phyloP scores from a whole-genome alignment of 2,113 vertebrate species.

The Pomatorhinus ruficollis region DNA sequence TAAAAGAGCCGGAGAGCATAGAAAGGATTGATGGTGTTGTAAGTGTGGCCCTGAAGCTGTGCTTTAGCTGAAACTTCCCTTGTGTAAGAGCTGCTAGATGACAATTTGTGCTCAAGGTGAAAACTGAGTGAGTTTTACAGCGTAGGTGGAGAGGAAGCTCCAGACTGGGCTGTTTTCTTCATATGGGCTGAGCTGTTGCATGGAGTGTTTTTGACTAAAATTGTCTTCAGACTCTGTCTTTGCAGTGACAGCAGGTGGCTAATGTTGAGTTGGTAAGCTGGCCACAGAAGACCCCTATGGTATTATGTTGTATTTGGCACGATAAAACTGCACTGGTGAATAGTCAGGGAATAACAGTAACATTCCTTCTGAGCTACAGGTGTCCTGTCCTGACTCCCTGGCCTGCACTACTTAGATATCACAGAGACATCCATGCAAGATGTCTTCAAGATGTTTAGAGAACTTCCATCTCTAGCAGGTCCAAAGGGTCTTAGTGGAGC shows the following conservation, averaged over 20 bases:
- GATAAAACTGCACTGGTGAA: background rate
- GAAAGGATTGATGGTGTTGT: background rate
- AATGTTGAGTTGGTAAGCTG: background rate
- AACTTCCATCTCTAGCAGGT: background rate
- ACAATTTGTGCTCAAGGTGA: background rate
- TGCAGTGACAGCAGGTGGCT: background rate
- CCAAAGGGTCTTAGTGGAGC: background rate
- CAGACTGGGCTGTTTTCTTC: background rate
- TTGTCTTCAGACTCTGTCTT: background rate
- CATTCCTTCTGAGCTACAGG: background rate
- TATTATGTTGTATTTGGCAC: background rate
- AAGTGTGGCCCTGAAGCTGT: background rate
- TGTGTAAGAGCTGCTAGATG: background rate
- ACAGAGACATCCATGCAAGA: background rate
- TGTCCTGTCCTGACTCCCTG: background rate
- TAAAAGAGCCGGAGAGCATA: background rate
- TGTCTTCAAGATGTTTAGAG: background rate
- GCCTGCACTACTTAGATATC: background rate
- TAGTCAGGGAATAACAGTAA: background rate
- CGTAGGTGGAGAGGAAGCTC: background rate
- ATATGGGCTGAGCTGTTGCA: fast-evolving
- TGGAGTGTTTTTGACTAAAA: background rate
- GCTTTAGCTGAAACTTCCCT: background rate
- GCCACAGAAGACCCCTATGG: background rate
- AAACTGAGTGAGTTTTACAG: background rate